phyloP scores from a whole-genome alignment of 53 echinoderm and acorn worm genomes.

The Holothuria scabra region DNA sequence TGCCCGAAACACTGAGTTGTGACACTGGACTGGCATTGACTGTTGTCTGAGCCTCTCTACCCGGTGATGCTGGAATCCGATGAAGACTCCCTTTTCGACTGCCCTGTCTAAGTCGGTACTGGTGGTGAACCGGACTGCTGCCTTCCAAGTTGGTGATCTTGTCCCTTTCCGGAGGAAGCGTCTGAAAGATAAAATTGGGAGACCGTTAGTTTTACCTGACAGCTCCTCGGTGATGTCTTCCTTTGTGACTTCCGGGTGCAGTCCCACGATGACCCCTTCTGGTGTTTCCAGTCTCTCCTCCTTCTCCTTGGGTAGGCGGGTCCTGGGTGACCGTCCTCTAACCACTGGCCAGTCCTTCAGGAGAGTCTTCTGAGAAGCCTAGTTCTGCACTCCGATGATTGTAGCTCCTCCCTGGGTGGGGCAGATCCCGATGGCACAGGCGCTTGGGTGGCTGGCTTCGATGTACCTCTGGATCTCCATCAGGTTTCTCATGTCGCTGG shows the following conservation, averaged over 20 bases:
- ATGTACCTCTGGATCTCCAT: neutral
- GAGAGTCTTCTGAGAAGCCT: neutral
- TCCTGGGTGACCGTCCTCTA: neutral
- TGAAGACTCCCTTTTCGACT: neutral
- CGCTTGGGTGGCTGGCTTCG: neutral
- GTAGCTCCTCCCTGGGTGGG: too few species aligned
- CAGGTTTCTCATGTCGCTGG: too few species aligned
- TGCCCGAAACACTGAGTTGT: conserved; percentile 40
- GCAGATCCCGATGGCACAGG: neutral
- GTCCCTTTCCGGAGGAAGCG: neutral
- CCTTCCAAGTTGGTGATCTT: conserved; percentile 8
- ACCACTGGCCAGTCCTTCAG: neutral
- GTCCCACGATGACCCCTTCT: conserved; percentile 11
- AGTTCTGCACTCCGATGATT: neutral
- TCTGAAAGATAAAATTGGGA: neutral
- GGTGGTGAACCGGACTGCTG: neutral
- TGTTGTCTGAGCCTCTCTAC: neutral
- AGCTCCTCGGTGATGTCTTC: neutral
- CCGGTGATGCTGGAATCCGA: neutral
- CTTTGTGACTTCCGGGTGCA: neutral
- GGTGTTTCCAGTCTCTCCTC: too few species aligned
- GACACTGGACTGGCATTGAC: neutral
- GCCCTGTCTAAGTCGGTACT: neutral
- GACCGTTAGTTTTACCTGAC: neutral
- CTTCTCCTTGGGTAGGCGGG: neutral